Evolutionary conservation across 2,888 invertebrate genomes (phyloP), one percentile per base, ranked within the genome.

Genomic region (Prosapia bicincta): DNA sequence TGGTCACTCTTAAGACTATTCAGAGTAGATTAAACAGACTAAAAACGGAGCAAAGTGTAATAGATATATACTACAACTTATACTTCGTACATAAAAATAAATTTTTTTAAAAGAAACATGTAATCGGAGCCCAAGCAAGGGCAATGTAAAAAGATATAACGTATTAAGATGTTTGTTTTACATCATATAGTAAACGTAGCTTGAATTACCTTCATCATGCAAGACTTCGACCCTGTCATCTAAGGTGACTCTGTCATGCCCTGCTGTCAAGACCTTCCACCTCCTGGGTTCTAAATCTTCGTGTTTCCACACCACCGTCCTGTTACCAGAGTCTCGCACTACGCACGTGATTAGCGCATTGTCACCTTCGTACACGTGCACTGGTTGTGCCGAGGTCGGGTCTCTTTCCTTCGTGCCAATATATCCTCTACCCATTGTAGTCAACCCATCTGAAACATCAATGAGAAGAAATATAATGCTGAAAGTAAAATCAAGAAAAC

Each of bases 271-370:
- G 70, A 94, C 89, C 72, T 86, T 84, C 80, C 82, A 83, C 43
- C 82, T 80, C 67, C 84, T 84, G 76, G 86, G 82, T 81, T 90
- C 90, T 43, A 89, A 88, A 78, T 88, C 88, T 74, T 91, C 91
- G 81, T 91, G 88, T 83, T 91, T 90, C 94, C 93, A 94, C 82
- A 93, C 87, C 72, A 95, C 92, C 0, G 93, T 92, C 82, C 91
- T 89, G 26, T 91, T 90, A 43, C 90, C 91, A 1, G 89, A 88
- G 30, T 91, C 89, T 30, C 90, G 86, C 30, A 94, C 92, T 74
- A 94, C 93, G 84, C 95, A 95, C 13, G 94, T 94, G 70, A 95
- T 88, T 65, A 94, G 86, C 1, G 93, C 94, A 83, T 94, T 93
- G 81, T 93, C 93, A 13, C 93, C 93, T 82, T 90, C 90, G 81